Evolutionary conservation across 2,888 invertebrate species (phyloP), one percentile per base, ranked within the genome.

Genomic region (Chirona hameri): DNA sequence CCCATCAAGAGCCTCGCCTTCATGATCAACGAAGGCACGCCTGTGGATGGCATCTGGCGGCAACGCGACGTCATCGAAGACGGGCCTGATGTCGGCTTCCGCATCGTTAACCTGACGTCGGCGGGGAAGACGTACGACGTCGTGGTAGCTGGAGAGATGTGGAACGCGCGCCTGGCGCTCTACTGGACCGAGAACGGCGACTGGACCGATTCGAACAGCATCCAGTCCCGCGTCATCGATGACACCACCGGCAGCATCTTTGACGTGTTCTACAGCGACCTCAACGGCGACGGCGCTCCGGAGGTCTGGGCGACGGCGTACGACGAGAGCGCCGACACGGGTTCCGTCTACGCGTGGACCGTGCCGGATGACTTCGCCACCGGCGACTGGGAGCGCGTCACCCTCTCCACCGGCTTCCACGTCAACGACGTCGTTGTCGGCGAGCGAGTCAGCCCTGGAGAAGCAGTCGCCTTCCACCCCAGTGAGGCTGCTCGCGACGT

Each of bases 391-490:
- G 79, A 48, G 14, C 81, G 84, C 81, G 84, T 85, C 82, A 85
- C 84, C 31, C 83, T 86, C 24, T 86, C 86, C 10, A 85, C 85
- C 83, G 85, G 85, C 14, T 87, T 87, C 83, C 84, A 81, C 12
- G 86, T 86, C n/a, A 85, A 86, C 83, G 52, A 79, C 18, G 85
- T 85, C 69, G 83, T 86, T 14, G 85, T 85, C 18, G 86, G 85
- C 24, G 84, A 86, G 79, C 83, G 84, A 27, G 86, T 87, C 86
- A 86, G 86, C 14, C 87, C 87, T 0, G 86, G 86, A 31, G 84
- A 85, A 3, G 85, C 86, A 9, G 85, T 86, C 83, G 83, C 85
- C 48, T 87, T 86, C 84, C 86, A 86, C 83, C 86, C 86, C 48
- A 84, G 83, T 69, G 83, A 83, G 57, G 86, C 85, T 9, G 27